Percentiles rank a stretch among this genome's conserved stretches.
These are phyloP conservation scores for Aphodius sticticus DNA, from an alignment of 2,888 invertebrate species.

Conservation along the genomic window DNA sequence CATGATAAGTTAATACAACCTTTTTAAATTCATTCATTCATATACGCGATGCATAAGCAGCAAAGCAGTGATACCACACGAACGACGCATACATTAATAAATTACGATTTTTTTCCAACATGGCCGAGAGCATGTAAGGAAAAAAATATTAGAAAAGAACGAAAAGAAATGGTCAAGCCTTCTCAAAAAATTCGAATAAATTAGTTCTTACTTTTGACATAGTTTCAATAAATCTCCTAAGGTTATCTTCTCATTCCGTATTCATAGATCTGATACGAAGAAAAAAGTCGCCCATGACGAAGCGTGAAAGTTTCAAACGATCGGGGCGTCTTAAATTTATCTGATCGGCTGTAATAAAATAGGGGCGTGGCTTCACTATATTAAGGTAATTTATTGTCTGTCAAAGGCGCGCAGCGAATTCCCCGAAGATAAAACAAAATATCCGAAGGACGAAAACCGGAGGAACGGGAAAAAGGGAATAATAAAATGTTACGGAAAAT, in stretches of 20 bases:
- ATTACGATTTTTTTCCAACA: conserved; percentile 26
- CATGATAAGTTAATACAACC: background rate
- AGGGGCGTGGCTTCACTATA: conserved; percentile 46
- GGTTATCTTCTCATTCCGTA: conserved; percentile 49
- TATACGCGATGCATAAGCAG: background rate
- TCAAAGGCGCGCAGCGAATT: conserved; percentile 46
- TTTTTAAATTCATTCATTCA: background rate
- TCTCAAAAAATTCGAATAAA: conserved; percentile 42
- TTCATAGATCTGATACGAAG: conserved; percentile 50
- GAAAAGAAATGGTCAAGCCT: conserved; percentile 20
- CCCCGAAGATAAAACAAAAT: conserved; percentile 42
- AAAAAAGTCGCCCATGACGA: conserved; percentile 42
- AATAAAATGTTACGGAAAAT: conserved; percentile 41
- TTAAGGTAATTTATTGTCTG: conserved; percentile 49
- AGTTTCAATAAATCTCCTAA: conserved; percentile 45
- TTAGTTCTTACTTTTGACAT: conserved; percentile 44
- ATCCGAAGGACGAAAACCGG: conserved; percentile 23
- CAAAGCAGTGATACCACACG: background rate
- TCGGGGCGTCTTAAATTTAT: background rate
- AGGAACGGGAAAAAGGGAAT: conserved; percentile 18
- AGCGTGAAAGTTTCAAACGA: conserved; percentile 19
- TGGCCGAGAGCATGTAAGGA: conserved; percentile 24
- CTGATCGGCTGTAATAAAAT: conserved; percentile 47
- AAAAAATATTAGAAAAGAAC: too few species aligned
- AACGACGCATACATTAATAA: conserved; percentile 28